Conservation (phyloP, 1,140 invertebrate species). For the Tetranychus cinnabarinus region DNA sequence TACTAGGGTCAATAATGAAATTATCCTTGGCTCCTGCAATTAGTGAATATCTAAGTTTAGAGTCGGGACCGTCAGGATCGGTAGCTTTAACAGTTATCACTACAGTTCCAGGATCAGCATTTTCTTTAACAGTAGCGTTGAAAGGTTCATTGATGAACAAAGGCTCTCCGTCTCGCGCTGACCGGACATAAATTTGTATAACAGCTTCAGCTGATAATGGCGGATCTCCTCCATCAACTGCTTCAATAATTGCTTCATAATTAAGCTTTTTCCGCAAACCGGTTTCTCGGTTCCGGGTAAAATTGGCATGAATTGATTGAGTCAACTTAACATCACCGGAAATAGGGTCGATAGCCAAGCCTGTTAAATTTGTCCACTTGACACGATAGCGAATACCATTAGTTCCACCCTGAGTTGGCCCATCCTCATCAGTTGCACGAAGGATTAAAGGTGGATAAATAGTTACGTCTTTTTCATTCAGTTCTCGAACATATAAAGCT, state of each 20-base stretch:
- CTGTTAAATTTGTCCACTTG: conserved; percentile 30
- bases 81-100: conserved; percentile 12
- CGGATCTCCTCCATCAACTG: conserved; percentile 72
- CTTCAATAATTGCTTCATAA: conserved; percentile 78
- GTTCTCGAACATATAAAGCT: conserved; percentile 9
- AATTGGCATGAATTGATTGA: conserved; percentile 1
- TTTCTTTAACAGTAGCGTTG: conserved; percentile 8
- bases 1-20: conserved; percentile 41
- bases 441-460: conserved; percentile 48
- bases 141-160: conserved; percentile 29
- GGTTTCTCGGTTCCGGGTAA: conserved; percentile 1
- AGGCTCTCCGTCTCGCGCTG: conserved; percentile 30
- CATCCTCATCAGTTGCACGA: conserved; percentile 19
- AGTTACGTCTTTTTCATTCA: conserved; percentile 39
- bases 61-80: conserved; percentile 26
- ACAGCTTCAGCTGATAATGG: conserved; percentile 56
- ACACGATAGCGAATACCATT: conserved; percentile 38
- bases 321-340: conserved; percentile 40
- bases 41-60: conserved; percentile 41
- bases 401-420: conserved; percentile 38
- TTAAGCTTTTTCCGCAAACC: conserved; percentile 29
- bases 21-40: conserved; percentile 47
- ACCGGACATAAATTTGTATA: conserved; percentile 45
- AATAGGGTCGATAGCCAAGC: conserved; percentile 29
- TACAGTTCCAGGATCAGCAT: conserved; percentile 13